Conservation (phyloP, 2,888 invertebrate genomes). For the Ophion slaviceki region DNA sequence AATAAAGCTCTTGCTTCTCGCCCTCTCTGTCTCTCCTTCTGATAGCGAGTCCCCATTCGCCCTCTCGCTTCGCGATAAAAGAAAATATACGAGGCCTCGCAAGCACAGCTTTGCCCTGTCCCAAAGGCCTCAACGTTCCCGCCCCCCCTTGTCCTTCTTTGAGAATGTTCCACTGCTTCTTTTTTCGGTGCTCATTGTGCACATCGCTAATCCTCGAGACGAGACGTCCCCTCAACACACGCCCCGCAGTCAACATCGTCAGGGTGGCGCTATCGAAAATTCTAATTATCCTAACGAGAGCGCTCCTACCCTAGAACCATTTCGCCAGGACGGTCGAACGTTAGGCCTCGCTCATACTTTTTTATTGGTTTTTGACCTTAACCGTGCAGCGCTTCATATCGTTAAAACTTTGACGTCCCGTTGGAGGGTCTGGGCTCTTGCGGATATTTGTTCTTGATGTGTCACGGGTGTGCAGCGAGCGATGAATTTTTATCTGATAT, state of each 20-base stretch:
- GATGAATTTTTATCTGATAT: background rate
- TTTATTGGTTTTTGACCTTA: constrained; percentile 20
- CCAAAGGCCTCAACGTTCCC: constrained; percentile 8
- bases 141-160: constrained; percentile 10
- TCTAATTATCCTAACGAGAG: constrained; percentile 61
- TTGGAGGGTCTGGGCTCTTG: background rate
- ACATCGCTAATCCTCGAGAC: constrained; percentile 43
- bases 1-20: constrained; percentile 61
- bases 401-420: constrained; percentile 16
- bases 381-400: constrained; percentile 2
- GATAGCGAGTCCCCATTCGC: background rate
- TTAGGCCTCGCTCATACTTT: background rate
- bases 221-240: constrained; percentile 11
- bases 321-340: background rate
- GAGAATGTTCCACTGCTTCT: background rate
- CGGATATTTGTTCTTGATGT: background rate
- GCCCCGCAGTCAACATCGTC: constrained; percentile 34
- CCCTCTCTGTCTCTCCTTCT: constrained; percentile 6
- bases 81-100: constrained; percentile 29
- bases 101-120: constrained; percentile 33
- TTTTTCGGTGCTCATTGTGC: background rate
- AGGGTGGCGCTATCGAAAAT: constrained; percentile 63
- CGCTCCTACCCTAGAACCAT: constrained; percentile 19
- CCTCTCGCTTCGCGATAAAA: constrained; percentile 18
- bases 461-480: background rate